phyloP scores from a whole-genome alignment of 2,888 invertebrate species.

The Ornithoptera priamus region DNA sequence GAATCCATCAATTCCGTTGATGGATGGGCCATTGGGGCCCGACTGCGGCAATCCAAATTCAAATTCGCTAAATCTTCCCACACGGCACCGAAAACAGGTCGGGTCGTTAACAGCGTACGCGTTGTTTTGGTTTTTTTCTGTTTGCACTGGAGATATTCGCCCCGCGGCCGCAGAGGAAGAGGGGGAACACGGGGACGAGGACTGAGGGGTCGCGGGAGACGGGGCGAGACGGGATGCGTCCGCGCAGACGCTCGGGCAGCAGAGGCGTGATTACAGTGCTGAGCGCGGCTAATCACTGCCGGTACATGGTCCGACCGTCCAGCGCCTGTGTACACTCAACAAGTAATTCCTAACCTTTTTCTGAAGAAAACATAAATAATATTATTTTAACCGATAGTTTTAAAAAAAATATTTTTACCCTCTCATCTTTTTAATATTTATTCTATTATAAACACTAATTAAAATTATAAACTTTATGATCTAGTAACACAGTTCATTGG shows the following conservation, averaged over 20 bases:
- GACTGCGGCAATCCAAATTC: conserved; percentile 73
- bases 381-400: background rate
- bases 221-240: conserved; percentile 46
- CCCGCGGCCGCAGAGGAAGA: conserved; percentile 37
- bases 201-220: conserved; percentile 31
- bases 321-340: conserved; percentile 40
- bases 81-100: conserved; percentile 72
- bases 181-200: too few relatives aligned
- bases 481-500: too few relatives aligned
- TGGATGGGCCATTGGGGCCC: conserved; percentile 70
- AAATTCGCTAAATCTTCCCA: conserved; percentile 80
- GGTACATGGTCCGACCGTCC: conserved; percentile 56
- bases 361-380: conserved; percentile 4
- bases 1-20: conserved; percentile 78
- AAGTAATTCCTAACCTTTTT: conserved; percentile 35
- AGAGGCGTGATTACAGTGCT: conserved; percentile 76
- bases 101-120: conserved; percentile 74
- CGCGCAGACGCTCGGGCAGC: conserved; percentile 74
- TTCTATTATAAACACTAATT: too few relatives aligned
- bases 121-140: conserved; percentile 61
- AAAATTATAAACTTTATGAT: too few relatives aligned
- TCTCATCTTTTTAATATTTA: too few relatives aligned
- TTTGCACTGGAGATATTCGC: conserved; percentile 73
- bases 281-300: conserved; percentile 70
- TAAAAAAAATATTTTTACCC: too few relatives aligned